A percentile compares a stretch with the other conserved stretches of the same genome.
Conservation (phyloP, 1,140 invertebrate genomes). For the Diploscapter pachys region DNA sequence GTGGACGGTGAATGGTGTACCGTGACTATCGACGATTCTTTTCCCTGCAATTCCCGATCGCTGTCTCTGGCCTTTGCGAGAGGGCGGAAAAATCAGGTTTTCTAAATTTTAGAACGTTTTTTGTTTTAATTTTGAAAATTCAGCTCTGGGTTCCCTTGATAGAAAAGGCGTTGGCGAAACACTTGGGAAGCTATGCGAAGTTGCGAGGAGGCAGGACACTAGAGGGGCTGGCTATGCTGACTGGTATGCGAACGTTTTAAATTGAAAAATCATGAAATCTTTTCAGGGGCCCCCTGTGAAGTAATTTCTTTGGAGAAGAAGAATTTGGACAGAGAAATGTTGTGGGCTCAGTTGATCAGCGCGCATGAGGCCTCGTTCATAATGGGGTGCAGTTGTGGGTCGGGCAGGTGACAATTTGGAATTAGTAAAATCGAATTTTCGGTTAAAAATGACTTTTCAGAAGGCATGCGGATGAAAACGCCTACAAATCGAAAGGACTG, state of each 20-base stretch:
- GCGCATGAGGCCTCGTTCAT: conserved; percentile 74
- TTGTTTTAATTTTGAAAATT: conserved; percentile 67
- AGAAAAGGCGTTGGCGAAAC: conserved; percentile 95
- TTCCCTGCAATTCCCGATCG: conserved; percentile 71
- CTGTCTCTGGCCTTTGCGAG: conserved; percentile 50
- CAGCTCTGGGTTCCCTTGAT: conserved; percentile 97
- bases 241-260: conserved; percentile 61
- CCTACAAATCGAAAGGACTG: conserved; percentile 83
- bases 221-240: conserved; percentile 87
- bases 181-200: conserved; percentile 93
- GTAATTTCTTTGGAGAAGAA: conserved; percentile 67
- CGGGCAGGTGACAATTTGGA: conserved; percentile 61
- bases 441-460: too few relatives aligned
- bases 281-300: conserved; percentile 38
- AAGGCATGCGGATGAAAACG: conserved; percentile 70
- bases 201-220: conserved; percentile 88
- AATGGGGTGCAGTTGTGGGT: conserved; percentile 86
- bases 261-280: not conserved
- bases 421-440: too few relatives aligned
- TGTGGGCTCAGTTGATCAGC: conserved; percentile 92
- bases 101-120: not conserved
- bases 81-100: conserved; percentile 52
- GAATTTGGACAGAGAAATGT: conserved; percentile 73
- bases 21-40: conserved; percentile 88
- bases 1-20: conserved; percentile 95